A percentile compares a stretch with the other conserved stretches of the same genome.
These are phyloP conservation scores for Falco columbarius DNA, from an alignment of 2,797 vertebrate species.

Conservation along the genomic window DNA sequence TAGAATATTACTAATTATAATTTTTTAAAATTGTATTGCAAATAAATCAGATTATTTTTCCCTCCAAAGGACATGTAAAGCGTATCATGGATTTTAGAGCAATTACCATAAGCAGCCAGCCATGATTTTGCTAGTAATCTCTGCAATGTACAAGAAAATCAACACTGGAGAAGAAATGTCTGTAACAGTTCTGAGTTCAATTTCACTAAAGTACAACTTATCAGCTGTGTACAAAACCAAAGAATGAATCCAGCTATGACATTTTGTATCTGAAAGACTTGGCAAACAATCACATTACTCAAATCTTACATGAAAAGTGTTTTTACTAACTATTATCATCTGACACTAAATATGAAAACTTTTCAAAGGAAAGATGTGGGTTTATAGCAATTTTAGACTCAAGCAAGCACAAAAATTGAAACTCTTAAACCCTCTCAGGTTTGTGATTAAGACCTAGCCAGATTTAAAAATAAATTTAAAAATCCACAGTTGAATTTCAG, in stretches of 20 bases:
- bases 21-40: neutral
- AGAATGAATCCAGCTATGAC: neutral
- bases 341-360: neutral
- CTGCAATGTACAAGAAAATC: neutral
- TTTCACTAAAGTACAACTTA: neutral
- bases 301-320: neutral
- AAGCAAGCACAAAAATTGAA: neutral
- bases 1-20: neutral
- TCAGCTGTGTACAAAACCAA: neutral
- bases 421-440: neutral
- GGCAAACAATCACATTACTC: neutral
- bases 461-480: neutral
- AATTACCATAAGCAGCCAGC: neutral
- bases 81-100: neutral
- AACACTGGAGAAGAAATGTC: neutral
- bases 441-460: neutral
- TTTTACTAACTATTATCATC: neutral
- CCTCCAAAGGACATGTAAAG: neutral
- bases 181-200: neutral
- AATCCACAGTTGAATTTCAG: neutral
- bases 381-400: neutral
- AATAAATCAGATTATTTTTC: neutral
- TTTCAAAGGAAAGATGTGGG: neutral
- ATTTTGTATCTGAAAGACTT: neutral
- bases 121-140: neutral